phyloP scores from a whole-genome alignment of 2,113 vertebrate genomes.

The Strix aluco region DNA sequence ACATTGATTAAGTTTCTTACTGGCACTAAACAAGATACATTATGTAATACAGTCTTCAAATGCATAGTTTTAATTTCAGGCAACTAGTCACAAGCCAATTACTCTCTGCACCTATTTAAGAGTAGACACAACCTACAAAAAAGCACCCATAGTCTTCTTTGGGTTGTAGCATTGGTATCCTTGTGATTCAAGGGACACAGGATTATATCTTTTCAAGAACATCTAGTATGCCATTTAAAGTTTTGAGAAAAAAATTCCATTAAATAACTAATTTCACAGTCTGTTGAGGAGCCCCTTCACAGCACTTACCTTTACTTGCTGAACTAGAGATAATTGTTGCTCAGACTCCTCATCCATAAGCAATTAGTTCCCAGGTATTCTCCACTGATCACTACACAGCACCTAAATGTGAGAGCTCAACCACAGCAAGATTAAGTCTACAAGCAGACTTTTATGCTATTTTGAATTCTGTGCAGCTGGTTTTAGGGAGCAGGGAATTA shows the following conservation, averaged over 20 bases:
- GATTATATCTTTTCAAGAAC: background rate
- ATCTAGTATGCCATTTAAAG: background rate
- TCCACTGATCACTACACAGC: accelerated
- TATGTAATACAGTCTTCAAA: background rate
- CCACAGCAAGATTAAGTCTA: accelerated
- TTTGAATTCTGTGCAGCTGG: background rate
- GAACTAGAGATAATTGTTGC: background rate
- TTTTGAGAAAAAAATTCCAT: background rate
- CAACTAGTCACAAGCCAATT: background rate
- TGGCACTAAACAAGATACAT: background rate
- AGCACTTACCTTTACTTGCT: background rate
- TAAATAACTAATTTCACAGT: background rate
- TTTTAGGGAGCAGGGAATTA: background rate
- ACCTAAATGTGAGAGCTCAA: accelerated
- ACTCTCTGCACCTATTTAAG: background rate
- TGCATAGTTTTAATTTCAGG: background rate
- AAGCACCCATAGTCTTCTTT: accelerated
- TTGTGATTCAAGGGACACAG: background rate
- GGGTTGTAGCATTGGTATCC: accelerated
- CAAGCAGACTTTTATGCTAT: background rate
- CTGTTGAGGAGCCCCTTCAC: background rate
- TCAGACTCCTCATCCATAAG: background rate
- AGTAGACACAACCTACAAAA: background rate
- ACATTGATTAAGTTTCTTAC: background rate
- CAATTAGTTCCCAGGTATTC: background rate